Conservation (phyloP, 1,140 invertebrate genomes). For the Nebria ingens region DNA sequence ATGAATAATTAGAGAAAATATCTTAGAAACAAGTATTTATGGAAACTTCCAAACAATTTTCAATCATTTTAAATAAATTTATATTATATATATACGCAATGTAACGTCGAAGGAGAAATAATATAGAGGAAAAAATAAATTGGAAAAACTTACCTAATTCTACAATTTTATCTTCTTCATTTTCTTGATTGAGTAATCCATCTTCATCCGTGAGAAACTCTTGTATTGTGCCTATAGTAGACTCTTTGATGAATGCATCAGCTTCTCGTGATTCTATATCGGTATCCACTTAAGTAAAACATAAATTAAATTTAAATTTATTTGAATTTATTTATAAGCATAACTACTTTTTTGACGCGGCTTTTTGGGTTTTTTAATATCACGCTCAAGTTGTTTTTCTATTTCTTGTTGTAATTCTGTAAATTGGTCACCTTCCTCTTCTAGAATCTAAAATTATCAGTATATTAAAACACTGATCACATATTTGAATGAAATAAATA, state of each 20-base stretch:
- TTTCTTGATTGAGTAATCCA: conserved; percentile 20
- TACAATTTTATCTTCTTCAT: conserved; percentile 16
- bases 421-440: conserved; percentile 54
- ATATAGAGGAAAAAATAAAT: conserved; percentile 11
- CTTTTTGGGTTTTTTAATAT: conserved; percentile 37
- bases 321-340: neutral
- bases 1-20: no score
- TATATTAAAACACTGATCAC: neutral
- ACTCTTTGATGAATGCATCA: conserved; percentile 45
- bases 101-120: conserved; percentile 10
- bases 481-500: no score
- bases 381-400: conserved; percentile 58
- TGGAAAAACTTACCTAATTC: conserved; percentile 22
- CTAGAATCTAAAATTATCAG: conserved; percentile 39
- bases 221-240: conserved; percentile 41
- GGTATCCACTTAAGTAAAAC: neutral
- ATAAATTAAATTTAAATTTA: neutral
- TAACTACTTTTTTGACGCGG: neutral
- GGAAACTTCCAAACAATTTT: no score
- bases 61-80: no score
- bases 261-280: conserved; percentile 36
- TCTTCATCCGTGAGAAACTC: conserved; percentile 12
- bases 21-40: no score
- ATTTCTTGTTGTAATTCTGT: conserved; percentile 63
- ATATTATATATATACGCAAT: no score